A percentile compares a stretch with the other conserved stretches of the same genome.
phyloP scores from a whole-genome alignment of 2,797 vertebrate species.

The Prunella strophiata region DNA sequence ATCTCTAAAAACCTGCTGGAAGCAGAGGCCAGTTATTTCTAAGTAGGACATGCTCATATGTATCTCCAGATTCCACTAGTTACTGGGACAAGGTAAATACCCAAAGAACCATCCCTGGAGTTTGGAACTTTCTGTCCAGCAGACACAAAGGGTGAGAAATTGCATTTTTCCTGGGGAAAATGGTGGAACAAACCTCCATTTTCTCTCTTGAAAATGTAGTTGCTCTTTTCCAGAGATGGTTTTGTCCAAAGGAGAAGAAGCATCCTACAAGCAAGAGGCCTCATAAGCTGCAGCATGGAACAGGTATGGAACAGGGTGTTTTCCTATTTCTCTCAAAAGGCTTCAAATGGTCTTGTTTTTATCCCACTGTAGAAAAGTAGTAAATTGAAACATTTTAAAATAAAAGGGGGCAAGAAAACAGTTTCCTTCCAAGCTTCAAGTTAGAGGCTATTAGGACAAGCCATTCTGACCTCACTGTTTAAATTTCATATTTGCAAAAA shows the following conservation, averaged over 20 bases:
- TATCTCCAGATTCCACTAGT: neutral
- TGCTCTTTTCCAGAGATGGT: neutral
- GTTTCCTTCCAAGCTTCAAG: neutral
- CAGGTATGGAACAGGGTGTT: neutral
- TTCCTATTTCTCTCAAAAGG: neutral
- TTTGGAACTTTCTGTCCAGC: neutral
- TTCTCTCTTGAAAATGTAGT: neutral
- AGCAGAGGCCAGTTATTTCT: neutral
- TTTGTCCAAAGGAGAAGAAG: neutral
- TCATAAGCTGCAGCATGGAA: neutral
- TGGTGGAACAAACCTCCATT: neutral
- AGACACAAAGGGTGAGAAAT: neutral
- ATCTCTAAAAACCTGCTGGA: neutral
- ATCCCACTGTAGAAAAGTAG: neutral
- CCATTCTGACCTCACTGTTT: neutral
- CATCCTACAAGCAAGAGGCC: neutral
- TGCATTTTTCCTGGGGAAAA: neutral
- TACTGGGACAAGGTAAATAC: neutral
- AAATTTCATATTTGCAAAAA: neutral
- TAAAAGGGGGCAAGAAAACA: neutral
- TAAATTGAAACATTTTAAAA: constrained; percentile 3
- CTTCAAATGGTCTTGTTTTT: neutral
- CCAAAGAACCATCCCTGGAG: rapidly evolving
- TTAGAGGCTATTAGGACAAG: neutral
- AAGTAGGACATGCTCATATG: neutral